Evolutionary conservation across 2,113 vertebrate species (phyloP), one percentile per base, ranked within the genome.

Genomic region (Todiramphus chloris): DNA sequence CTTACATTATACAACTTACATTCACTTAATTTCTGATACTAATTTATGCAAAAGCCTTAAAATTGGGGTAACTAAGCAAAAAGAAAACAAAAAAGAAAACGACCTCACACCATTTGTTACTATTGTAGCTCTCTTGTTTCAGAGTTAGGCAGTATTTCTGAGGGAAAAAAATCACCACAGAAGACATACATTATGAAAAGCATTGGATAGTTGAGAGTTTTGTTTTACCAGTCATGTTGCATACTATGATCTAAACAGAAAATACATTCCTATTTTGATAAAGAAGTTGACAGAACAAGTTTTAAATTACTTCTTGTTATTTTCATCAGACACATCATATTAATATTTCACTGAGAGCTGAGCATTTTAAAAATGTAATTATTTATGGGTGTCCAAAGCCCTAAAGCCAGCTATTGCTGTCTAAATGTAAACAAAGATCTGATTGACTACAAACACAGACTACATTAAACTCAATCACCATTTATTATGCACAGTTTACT

Each of bases 371-470:
- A 89, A 90, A 53, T n/a, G 30, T 30, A 79, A 79, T 84, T 95
- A 77, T 89, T 96, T 79, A 88, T 69, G n/a, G 41, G 21, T 81
- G 67, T 70, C 77, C 59, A 75, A 92, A 83, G 76, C n/a, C 39
- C 78, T 69, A 89, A 35, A 74, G 77, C 73, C 55, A 89, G 69
- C 68, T 83, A 66, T 55, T 66, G 55, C 66, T 63, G 27, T 83
- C 87, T 92, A 84, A 96, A 94, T 44, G 63, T 60, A 96, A 96
- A 94, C 77, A 98, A 94, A 97, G 83, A 97, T 93, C 80, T 94
- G 92, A 97, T 6, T 13, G 48, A 94, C 59, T 80, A 82, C 77
- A 93, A 91, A 94, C 83, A 74, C 64, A 78, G 90, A 93, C 83
- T 88, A 82, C 72, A 83, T 94, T 96, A 74, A 92, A 93, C 31